These are phyloP conservation scores for Paraescarpia echinospica DNA, from an alignment of 1,140 invertebrate species.

Conservation along the genomic window DNA sequence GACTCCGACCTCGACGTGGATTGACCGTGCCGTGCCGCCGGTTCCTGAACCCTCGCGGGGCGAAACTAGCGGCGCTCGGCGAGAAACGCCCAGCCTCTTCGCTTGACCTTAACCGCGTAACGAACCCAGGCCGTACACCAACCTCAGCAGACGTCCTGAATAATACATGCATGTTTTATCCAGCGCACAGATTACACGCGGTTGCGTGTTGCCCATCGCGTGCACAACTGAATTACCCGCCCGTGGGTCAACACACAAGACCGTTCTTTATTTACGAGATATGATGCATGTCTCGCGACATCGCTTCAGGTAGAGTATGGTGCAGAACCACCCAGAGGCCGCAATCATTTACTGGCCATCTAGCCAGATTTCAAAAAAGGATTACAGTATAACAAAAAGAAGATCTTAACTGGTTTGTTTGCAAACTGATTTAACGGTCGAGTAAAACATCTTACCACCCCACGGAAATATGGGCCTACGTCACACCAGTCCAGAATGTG, in stretches of 20 bases:
- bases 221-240: not conserved
- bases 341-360: not conserved
- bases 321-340: not conserved
- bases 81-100: not conserved
- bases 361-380: not conserved
- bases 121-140: not conserved
- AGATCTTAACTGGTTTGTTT: not conserved
- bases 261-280: not conserved
- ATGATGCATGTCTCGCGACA: not conserved
- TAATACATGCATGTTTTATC: not conserved
- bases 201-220: not conserved
- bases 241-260: not conserved
- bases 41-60: not conserved
- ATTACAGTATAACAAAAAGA: not conserved
- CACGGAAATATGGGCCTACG: not conserved
- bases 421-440: not conserved
- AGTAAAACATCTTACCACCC: not conserved
- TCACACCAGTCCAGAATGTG: not conserved
- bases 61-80: not conserved
- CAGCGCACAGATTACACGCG: not conserved
- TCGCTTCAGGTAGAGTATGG: not conserved
- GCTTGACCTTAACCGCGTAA: not conserved
- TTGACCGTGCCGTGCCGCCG: no score
- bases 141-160: not conserved
- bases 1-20: not conserved